A percentile compares a stretch with the other conserved stretches of the same genome.
Evolutionary conservation across 2,797 vertebrate species (phyloP).

Genomic region (Catharus ustulatus): DNA sequence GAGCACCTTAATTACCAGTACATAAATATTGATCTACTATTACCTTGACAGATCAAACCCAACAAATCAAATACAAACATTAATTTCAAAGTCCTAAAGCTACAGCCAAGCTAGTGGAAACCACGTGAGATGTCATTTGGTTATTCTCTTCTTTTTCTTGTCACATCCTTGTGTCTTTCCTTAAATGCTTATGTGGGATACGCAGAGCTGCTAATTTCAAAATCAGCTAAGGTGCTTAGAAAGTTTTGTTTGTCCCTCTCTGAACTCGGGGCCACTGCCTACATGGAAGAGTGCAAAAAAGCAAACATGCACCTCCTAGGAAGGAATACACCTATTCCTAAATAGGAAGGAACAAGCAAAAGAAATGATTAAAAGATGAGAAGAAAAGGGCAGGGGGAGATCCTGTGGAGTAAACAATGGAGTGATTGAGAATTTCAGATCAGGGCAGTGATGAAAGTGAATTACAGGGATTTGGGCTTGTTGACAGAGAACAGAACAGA

Average conservation of each 20-base stretch:
- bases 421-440: neutral
- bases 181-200: neutral
- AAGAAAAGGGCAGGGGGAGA: neutral
- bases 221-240: neutral
- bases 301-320: accelerated
- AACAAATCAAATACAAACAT: neutral
- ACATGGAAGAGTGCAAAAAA: neutral
- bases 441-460: neutral
- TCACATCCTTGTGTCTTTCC: neutral
- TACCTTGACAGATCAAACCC: neutral
- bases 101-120: neutral
- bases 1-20: conserved; percentile 12
- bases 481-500: neutral
- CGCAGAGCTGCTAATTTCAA: neutral
- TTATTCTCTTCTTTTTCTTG: neutral
- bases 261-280: neutral
- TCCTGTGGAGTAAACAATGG: neutral
- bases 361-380: accelerated
- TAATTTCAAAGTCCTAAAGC: neutral
- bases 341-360: neutral
- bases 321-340: neutral
- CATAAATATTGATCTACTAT: conserved; percentile 25
- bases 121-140: neutral
- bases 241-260: neutral
- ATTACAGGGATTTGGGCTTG: neutral